These are phyloP conservation scores for Serranus cabrilla DNA, from an alignment of 2,797 vertebrate species.

Conservation along the genomic window DNA sequence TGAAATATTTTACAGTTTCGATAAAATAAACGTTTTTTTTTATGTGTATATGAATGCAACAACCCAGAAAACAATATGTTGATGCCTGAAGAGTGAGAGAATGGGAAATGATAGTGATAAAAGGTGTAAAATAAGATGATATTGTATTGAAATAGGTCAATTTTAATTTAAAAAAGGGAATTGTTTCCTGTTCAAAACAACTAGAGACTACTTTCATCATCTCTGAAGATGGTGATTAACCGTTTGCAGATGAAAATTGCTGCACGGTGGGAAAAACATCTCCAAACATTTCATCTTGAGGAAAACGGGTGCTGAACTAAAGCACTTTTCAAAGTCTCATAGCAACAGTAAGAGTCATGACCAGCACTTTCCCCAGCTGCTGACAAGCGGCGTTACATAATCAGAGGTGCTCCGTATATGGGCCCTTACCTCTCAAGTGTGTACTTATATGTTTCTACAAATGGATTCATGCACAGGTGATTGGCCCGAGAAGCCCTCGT, in stretches of 20 bases:
- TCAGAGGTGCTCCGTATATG: constrained; percentile 5
- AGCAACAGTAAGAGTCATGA: constrained; percentile 50
- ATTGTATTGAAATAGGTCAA: constrained; percentile 10
- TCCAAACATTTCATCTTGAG: constrained; percentile 30
- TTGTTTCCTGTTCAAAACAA: not conserved
- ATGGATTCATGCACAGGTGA: constrained; percentile 35
- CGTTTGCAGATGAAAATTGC: constrained; percentile 11
- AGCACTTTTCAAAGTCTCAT: constrained; percentile 40
- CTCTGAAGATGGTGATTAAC: not conserved
- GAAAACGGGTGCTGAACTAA: constrained; percentile 7
- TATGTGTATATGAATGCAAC: not conserved
- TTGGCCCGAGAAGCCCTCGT: constrained; percentile 3
- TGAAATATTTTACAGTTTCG: not conserved
- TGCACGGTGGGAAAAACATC: not conserved
- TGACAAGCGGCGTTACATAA: constrained; percentile 49
- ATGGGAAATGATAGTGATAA: not conserved
- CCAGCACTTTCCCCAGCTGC: constrained; percentile 36
- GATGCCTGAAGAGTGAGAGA: not conserved
- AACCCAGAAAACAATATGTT: not conserved
- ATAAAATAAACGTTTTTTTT: constrained; percentile 8
- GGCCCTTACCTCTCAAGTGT: constrained; percentile 53
- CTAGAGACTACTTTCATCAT: constrained; percentile 4
- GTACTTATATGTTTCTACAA: constrained; percentile 33
- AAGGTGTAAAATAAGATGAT: not conserved
- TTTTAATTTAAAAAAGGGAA: not conserved